Evolutionary conservation across 2,888 invertebrate genomes (phyloP).

Genomic region (Perizoma flavofasciatum): DNA sequence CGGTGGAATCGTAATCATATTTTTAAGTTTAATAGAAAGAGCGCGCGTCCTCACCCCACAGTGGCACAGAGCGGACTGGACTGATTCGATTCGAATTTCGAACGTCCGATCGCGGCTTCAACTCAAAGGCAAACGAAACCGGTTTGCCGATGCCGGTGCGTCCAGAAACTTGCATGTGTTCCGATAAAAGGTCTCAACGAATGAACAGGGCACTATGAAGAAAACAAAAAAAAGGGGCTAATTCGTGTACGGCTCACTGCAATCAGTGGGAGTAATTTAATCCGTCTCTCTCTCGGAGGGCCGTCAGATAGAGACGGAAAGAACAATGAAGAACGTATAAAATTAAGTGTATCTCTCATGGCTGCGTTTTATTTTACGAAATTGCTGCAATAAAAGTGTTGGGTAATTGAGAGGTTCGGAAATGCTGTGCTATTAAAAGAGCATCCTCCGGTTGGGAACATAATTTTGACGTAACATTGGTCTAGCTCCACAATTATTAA

Average conservation of each 20-base stretch:
- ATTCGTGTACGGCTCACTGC: conserved; percentile 80
- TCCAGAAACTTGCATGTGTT: conserved; percentile 76
- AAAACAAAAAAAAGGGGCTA: conserved; percentile 73
- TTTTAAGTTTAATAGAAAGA: conserved; percentile 36
- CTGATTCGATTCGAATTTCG: conserved; percentile 61
- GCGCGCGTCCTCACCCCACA: conserved; percentile 49
- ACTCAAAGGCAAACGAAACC: conserved; percentile 77
- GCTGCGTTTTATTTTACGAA: conserved; percentile 74
- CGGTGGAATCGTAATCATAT: conserved; percentile 67
- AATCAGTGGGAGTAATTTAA: conserved; percentile 79
- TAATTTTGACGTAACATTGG: conserved; percentile 16
- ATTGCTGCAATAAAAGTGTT: conserved; percentile 77
- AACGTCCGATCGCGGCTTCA: conserved; percentile 51
- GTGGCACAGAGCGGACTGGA: conserved; percentile 65
- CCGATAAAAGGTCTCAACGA: conserved; percentile 78
- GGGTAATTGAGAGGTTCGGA: conserved; percentile 73
- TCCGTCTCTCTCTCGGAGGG: conserved; percentile 51
- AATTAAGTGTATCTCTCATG: conserved; percentile 75
- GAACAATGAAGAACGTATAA: conserved; percentile 71
- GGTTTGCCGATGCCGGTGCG: conserved; percentile 61
- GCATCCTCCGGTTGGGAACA: conserved; percentile 14
- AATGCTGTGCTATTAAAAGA: conserved; percentile 44
- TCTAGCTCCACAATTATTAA: no score
- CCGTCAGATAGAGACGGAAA: conserved; percentile 48
- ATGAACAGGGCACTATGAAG: conserved; percentile 78